A percentile compares a stretch with the other conserved stretches of the same genome.
Conservation (phyloP, 2,888 invertebrate genomes). For the Brenthis ino region DNA sequence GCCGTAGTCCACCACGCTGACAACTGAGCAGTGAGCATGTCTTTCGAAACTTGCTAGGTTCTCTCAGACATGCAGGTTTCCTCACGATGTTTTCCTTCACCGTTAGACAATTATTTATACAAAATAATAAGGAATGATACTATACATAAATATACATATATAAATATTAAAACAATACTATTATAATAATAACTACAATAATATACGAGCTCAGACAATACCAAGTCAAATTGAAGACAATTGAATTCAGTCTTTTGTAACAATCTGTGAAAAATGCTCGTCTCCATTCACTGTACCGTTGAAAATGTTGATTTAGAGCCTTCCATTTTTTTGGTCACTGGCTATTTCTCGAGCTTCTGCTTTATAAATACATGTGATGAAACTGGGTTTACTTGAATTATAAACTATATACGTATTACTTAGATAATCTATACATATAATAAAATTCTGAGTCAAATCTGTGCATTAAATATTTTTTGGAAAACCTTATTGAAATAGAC, state of each 20-base stretch:
- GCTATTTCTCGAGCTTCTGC: slow-evolving; percentile 21
- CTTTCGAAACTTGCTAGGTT: too few relatives aligned
- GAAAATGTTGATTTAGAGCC: slow-evolving; percentile 68
- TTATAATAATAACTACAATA: slow-evolving; percentile 3
- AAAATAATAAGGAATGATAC: background rate
- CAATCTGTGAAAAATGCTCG: slow-evolving; percentile 31
- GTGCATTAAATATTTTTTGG: too few relatives aligned
- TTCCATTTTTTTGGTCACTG: slow-evolving; percentile 43
- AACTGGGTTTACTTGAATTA: background rate
- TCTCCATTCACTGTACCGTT: slow-evolving; percentile 50
- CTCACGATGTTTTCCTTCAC: background rate
- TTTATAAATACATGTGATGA: background rate
- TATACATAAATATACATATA: too few relatives aligned
- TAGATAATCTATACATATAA: too few relatives aligned
- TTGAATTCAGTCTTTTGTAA: slow-evolving; percentile 36
- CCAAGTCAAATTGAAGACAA: slow-evolving; percentile 29
- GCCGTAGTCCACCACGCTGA: too few relatives aligned
- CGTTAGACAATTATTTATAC: background rate
- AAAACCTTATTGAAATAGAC: too few relatives aligned
- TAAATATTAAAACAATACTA: too few relatives aligned
- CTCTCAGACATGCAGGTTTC: background rate
- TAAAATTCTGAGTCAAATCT: too few relatives aligned
- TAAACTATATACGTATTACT: background rate
- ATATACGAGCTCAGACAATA: slow-evolving; percentile 15
- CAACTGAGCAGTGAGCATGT: too few relatives aligned